Conservation (phyloP, 2,888 invertebrate species). For the Mesorhabditis spiculigera region DNA sequence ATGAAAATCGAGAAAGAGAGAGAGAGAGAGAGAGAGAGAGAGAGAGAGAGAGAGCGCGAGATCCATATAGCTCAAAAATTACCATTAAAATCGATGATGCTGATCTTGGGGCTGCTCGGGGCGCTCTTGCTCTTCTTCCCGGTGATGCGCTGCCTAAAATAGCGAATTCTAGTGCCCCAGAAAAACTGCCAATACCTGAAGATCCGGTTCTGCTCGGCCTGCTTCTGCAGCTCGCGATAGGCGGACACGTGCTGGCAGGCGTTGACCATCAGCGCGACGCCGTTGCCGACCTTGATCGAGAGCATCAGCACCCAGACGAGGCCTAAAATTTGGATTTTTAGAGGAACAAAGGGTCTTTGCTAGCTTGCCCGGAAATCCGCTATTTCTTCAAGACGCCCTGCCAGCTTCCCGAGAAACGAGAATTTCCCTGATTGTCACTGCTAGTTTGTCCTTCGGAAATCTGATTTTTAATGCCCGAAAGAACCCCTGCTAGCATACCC, state of each 20-base stretch:
- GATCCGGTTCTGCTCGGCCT: not conserved
- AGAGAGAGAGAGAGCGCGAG: too few species aligned
- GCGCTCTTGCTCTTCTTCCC: slow-evolving; percentile 56
- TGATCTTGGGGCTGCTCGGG: slow-evolving; percentile 58
- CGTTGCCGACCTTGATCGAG: slow-evolving; percentile 71
- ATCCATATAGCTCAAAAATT: slow-evolving; percentile 4
- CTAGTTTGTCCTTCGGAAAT: too few species aligned
- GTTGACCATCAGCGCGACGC: slow-evolving; percentile 82
- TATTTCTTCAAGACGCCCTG: not conserved
- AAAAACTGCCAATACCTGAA: slow-evolving; percentile 3
- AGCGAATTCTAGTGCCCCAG: not conserved
- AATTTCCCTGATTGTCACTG: not conserved
- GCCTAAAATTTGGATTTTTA: slow-evolving; percentile 17
- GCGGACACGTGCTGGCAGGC: slow-evolving; percentile 80
- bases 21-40: too few species aligned
- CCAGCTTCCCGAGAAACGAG: not conserved
- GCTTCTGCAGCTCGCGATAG: slow-evolving; percentile 50
- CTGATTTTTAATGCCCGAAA: not conserved
- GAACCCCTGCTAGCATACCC: not conserved
- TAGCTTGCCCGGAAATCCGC: not conserved
- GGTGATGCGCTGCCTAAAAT: slow-evolving; percentile 37
- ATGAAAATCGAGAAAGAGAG: too few species aligned
- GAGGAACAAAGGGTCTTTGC: not conserved
- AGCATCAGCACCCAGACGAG: slow-evolving; percentile 38
- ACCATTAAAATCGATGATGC: slow-evolving; percentile 57